These are phyloP conservation scores for Crocallis elinguaria DNA, from an alignment of 2,888 invertebrate species.

Conservation along the genomic window DNA sequence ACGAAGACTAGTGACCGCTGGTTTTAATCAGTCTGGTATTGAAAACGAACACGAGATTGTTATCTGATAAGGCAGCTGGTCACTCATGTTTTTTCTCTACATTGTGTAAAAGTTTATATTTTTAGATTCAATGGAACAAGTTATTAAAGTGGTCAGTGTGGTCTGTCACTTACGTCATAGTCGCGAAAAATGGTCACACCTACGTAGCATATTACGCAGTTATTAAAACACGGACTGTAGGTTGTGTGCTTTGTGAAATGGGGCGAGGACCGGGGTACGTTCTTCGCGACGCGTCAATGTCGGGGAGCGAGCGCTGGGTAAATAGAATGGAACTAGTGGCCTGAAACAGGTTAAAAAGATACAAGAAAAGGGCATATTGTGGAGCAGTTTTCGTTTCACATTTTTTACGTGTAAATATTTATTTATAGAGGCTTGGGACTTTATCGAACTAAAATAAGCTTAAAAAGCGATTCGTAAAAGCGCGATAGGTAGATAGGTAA, in stretches of 20 bases:
- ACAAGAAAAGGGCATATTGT: background rate
- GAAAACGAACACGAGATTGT: too few species aligned
- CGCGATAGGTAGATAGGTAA: too few species aligned
- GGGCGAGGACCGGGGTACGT: too few species aligned
- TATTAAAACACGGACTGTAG: slow-evolving; percentile 13
- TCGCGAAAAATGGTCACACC: slow-evolving; percentile 20
- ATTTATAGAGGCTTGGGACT: too few species aligned
- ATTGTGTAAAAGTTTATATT: background rate
- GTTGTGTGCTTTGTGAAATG: slow-evolving; percentile 14
- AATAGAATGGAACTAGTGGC: background rate
- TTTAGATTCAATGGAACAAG: slow-evolving; percentile 13
- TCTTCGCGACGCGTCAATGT: slow-evolving; percentile 10
- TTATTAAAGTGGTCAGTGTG: slow-evolving; percentile 18
- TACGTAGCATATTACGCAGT: slow-evolving; percentile 19
- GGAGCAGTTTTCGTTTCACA: background rate
- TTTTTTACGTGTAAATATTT: background rate
- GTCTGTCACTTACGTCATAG: slow-evolving; percentile 15
- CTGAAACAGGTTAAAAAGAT: background rate
- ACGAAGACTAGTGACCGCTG: too few species aligned
- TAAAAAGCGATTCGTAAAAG: too few species aligned
- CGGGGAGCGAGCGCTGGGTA: background rate
- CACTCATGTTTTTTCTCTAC: background rate
- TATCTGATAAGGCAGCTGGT: too few species aligned
- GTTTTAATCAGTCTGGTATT: too few species aligned
- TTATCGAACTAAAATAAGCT: too few species aligned